Conservation (phyloP, 2,113 vertebrate species). For the Saccopteryx bilineata region DNA sequence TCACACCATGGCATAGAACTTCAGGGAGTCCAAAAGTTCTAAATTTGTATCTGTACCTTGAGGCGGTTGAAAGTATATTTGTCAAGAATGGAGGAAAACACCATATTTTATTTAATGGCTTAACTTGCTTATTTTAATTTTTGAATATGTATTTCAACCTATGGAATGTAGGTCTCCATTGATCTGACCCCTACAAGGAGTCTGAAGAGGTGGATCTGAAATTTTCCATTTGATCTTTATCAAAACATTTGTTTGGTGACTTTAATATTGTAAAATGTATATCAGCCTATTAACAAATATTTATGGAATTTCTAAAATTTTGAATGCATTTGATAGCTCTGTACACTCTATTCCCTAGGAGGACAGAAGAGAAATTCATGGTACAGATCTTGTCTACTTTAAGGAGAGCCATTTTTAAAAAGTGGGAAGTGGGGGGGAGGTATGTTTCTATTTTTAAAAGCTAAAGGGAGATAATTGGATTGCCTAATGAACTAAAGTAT, state of each 20-base stretch:
- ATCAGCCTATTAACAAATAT: slow-evolving; percentile 1
- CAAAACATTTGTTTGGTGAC: not conserved
- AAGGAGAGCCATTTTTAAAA: slow-evolving; percentile 30
- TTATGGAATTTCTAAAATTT: not conserved
- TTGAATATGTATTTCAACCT: not conserved
- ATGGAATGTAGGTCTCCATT: slow-evolving; percentile 6
- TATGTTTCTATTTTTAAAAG: slow-evolving; percentile 58
- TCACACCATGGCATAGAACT: not conserved
- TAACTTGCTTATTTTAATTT: slow-evolving; percentile 16
- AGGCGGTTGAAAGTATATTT: not conserved
- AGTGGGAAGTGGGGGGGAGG: not conserved
- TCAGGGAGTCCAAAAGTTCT: not conserved
- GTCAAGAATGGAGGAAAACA: not conserved
- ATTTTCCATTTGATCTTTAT: slow-evolving; percentile 34
- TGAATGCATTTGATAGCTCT: not conserved
- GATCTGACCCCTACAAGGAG: not conserved
- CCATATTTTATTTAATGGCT: slow-evolving; percentile 42
- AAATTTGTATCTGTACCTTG: not conserved
- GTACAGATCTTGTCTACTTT: not conserved
- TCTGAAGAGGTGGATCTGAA: not conserved
- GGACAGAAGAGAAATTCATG: slow-evolving; percentile 2
- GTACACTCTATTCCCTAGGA: not conserved
- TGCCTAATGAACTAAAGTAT: slow-evolving; percentile 30
- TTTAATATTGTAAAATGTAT: slow-evolving; percentile 40
- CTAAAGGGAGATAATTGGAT: not conserved